Evolutionary conservation across 2,797 vertebrate genomes (phyloP), one percentile per base, ranked within the genome.

Genomic region (Fringilla coelebs): DNA sequence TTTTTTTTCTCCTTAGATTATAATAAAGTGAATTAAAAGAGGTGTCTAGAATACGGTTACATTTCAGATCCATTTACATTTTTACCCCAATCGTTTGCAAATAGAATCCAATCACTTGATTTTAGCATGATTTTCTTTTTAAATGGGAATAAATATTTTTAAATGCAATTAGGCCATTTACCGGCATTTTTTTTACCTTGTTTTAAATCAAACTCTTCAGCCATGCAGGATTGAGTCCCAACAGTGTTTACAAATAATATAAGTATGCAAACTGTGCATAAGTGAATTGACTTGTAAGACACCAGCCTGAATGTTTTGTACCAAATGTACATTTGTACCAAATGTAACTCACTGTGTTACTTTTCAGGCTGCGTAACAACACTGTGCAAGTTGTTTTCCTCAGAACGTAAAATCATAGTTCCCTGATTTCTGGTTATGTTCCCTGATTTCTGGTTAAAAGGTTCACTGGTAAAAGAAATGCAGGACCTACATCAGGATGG

Each of bases 1-100:
- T 94, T 92, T 94, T 95, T 96, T 76, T 81, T 87, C 85, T 94
- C 81, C 54, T 96, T 93, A 40, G 72, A 83, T 92, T 58, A 58
- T 54, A 93, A 66, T 70, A 57, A 76, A 73, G 49, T 86, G 79
- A 88, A 87, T 76, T 71, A 94, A 95, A 38, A 71, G 61, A 65
- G 61, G 22, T 2, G 28, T 88, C 65, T 70, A 88, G 75, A 79
- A 89, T 45, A 40, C 9, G 73, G 34, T 52, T 82, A 40, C 68
- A 68, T 90, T 88, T 90, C 38, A 79, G 15, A 45, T 92, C 60
- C 21, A 36, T 88, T 67, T 79, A 73, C 38, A 40, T 72, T 94
- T 89, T 78, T 78, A 61, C 18, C 28, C 61, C 38, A 26, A 11
- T 70, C 31, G 16, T 84, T 92, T 54, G 34, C 57, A 81, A 82